These are phyloP conservation scores for Fistularia tabacaria DNA, from an alignment of 2,797 vertebrate species.

Conservation along the genomic window DNA sequence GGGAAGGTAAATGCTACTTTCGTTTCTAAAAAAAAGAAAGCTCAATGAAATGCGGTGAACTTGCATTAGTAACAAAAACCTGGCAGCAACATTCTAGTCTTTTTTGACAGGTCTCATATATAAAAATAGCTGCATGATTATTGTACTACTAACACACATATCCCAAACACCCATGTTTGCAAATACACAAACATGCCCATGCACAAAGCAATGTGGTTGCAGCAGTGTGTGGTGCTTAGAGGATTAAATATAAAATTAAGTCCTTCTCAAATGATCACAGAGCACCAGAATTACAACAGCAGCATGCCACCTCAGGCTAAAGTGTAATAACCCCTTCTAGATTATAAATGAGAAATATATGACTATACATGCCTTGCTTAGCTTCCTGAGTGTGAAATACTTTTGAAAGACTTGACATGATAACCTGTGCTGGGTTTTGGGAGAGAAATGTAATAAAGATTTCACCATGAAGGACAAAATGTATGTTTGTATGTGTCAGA, in stretches of 20 bases:
- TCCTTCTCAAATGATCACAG: constrained; percentile 55
- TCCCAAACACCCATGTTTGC: neutral
- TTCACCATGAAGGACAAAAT: constrained; percentile 61
- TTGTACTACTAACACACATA: constrained; percentile 31
- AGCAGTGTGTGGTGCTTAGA: constrained; percentile 25
- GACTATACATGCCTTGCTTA: constrained; percentile 50
- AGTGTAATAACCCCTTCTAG: constrained; percentile 46
- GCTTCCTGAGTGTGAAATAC: constrained; percentile 67
- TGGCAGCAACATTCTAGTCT: constrained; percentile 31
- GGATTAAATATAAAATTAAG: constrained; percentile 40
- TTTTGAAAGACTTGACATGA: constrained; percentile 38
- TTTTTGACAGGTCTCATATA: constrained; percentile 23
- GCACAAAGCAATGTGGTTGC: neutral
- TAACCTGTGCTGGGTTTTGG: constrained; percentile 49
- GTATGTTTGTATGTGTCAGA: constrained; percentile 28
- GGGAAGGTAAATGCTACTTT: constrained; percentile 11
- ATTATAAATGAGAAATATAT: constrained; percentile 43
- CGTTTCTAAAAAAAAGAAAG: constrained; percentile 21
- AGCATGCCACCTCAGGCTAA: constrained; percentile 63
- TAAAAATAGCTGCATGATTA: constrained; percentile 55
- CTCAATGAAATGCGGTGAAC: constrained; percentile 27
- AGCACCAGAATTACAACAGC: constrained; percentile 56
- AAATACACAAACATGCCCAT: constrained; percentile 7
- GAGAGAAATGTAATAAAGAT: constrained; percentile 58
- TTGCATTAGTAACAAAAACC: constrained; percentile 14